Base-by-base conservation (phyloP, 1,140 invertebrate genomes). In the Anoplophora glabripennis region DNA sequence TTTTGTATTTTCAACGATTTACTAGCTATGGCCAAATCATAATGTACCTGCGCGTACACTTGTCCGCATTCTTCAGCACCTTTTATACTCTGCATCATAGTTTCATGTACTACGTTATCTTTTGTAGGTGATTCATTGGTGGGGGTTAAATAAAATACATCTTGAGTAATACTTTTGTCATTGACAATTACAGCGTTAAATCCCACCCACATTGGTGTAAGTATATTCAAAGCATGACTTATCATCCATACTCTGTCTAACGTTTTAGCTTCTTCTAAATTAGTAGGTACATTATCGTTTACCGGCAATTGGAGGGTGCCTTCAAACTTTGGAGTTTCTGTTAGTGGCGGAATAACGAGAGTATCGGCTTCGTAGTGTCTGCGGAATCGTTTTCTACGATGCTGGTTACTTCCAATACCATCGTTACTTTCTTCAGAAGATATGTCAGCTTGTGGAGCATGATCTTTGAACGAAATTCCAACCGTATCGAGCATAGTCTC, bases 401-500 rank as follows among this genome's bases (percentile, higher is more conserved):
- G 9, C 21, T 56, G 4, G 18, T 46, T 28, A 10, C 42, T 44
- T 33, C 10, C 68, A 69, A 56, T 74, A 18, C 58, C n/a, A n/a
- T n/a, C n/a, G n/a, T n/a, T n/a, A n/a, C n/a, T n/a, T n/a, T n/a
- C n/a, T n/a, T n/a, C n/a, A n/a, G n/a, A n/a, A n/a, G n/a, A n/a
- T 68, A 61, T 64, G 64, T 64, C 46, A 60, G 61, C 65, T 63
- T 11, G 65, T 45, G 15, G n/a, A n/a, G n/a, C n/a, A n/a, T n/a
- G n/a, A n/a, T 64, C 47, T 64, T 71, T 65, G 62, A 54, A 64
- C 45, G 71, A 71, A 47, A 79, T 77, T 15, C 76, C 77, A 10
- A 79, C 76, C 11, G 76, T 80, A 53, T 79, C 78, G 63, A 78
- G 73, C 7, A 79, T 38, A 53, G 75, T 79, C 15, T 73, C 73